phyloP scores from a whole-genome alignment of 2,888 invertebrate species.

The Oligia fasciuncula region DNA sequence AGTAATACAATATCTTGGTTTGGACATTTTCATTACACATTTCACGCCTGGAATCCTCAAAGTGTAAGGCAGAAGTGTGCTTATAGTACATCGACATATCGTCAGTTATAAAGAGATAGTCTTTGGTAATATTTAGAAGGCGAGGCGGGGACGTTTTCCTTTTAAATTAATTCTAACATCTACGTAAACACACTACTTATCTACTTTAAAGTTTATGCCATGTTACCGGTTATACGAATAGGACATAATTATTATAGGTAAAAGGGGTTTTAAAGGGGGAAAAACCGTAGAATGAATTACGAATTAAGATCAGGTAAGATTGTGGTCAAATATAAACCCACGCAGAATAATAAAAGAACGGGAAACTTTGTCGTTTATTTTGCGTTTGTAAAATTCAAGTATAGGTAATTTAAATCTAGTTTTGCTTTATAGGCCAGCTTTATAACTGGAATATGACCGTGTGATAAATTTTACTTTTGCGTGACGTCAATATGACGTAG shows the following conservation, averaged over 20 bases:
- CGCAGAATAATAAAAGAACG: not conserved
- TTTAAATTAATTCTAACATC: not conserved
- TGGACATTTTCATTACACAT: too few species aligned
- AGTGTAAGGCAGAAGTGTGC: not conserved
- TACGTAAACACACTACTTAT: not conserved
- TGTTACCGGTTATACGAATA: not conserved
- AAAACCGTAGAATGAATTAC: constrained; percentile 21
- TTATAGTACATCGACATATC: not conserved
- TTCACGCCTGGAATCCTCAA: not conserved
- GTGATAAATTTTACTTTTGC: not conserved
- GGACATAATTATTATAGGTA: too few species aligned
- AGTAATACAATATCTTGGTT: too few species aligned
- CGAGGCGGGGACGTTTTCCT: not conserved
- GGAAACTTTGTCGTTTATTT: not conserved
- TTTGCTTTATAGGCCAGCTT: constrained; percentile 1
- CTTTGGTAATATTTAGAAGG: too few species aligned
- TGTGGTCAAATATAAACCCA: not conserved
- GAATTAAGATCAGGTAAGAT: constrained; percentile 19
- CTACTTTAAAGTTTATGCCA: not conserved
- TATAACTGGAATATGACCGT: not conserved
- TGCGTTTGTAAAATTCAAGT: not conserved
- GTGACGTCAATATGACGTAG: too few species aligned
- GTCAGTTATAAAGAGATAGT: too few species aligned
- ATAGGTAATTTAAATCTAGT: not conserved
- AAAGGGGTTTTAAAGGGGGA: not conserved